Conservation (phyloP, 1,140 invertebrate species). For the Trachymyrmex cornetzi region DNA sequence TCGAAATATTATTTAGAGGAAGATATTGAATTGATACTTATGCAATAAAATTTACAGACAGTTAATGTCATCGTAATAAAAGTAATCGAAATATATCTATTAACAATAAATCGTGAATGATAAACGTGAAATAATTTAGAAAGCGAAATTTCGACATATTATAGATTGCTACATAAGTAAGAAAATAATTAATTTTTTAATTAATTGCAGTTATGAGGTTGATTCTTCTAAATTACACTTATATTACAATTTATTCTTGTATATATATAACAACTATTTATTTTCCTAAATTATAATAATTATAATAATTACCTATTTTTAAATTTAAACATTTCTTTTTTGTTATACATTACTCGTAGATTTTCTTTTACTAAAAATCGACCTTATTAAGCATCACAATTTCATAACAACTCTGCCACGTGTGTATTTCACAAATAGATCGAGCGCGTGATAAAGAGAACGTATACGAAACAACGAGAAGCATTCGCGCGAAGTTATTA, state of each 20-base stretch:
- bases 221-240: not conserved
- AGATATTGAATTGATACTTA: constrained; percentile 21
- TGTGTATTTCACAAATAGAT: constrained; percentile 49
- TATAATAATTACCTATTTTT: not conserved
- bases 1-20: not conserved
- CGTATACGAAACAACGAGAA: constrained; percentile 32
- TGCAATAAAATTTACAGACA: not conserved
- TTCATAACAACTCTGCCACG: constrained; percentile 14
- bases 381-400: constrained; percentile 29
- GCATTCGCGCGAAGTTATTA: constrained; percentile 40
- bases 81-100: not conserved
- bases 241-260: not conserved
- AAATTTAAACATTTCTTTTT: not conserved
- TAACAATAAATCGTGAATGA: not conserved
- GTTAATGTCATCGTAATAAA: constrained; percentile 16
- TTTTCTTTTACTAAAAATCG: not conserved
- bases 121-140: not conserved
- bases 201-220: not conserved
- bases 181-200: constrained; percentile 14
- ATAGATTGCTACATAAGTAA: not conserved
- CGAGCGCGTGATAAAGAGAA: constrained; percentile 45
- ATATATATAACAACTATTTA: not conserved
- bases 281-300: not conserved
- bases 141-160: not conserved
- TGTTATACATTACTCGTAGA: not conserved